Evolutionary conservation across 2,113 vertebrate genomes (phyloP).

Genomic region (Axis porcinus): DNA sequence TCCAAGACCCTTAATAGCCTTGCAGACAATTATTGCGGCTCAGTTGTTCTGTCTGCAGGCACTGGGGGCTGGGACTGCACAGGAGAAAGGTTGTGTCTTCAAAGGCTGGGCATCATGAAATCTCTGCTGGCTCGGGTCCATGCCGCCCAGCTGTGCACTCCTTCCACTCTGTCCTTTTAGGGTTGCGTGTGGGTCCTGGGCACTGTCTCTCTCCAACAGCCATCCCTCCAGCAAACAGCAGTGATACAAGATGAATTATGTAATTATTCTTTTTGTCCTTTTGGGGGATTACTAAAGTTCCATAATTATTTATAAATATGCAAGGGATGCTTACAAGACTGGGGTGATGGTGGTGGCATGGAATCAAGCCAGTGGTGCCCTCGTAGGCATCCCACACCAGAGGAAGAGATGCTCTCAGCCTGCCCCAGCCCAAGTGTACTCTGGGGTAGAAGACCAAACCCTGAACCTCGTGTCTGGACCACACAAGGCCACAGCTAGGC

Average conservation of each 20-base stretch:
- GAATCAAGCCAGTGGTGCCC: neutral
- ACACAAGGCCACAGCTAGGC: neutral
- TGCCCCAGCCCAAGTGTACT: neutral
- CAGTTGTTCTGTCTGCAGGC: constrained; percentile 41
- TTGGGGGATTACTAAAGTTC: neutral
- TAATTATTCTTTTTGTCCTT: neutral
- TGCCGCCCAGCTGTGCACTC: neutral
- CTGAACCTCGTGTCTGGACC: neutral
- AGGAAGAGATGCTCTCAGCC: neutral
- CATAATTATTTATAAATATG: neutral
- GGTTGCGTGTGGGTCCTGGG: neutral
- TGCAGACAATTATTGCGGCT: constrained; percentile 51
- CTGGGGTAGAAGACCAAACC: neutral
- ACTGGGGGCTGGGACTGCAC: constrained; percentile 1
- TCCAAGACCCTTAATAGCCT: constrained; percentile 59
- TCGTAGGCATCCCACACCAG: neutral
- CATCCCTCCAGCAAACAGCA: neutral
- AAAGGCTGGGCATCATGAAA: neutral
- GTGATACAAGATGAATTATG: neutral
- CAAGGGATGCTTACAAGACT: neutral
- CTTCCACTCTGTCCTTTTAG: neutral
- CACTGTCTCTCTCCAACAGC: neutral
- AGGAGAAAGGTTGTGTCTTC: constrained; percentile 32
- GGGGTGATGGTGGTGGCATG: neutral
- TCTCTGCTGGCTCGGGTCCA: neutral